Base-by-base conservation (phyloP, 2,888 invertebrate genomes). In the Epiblema foenella region DNA sequence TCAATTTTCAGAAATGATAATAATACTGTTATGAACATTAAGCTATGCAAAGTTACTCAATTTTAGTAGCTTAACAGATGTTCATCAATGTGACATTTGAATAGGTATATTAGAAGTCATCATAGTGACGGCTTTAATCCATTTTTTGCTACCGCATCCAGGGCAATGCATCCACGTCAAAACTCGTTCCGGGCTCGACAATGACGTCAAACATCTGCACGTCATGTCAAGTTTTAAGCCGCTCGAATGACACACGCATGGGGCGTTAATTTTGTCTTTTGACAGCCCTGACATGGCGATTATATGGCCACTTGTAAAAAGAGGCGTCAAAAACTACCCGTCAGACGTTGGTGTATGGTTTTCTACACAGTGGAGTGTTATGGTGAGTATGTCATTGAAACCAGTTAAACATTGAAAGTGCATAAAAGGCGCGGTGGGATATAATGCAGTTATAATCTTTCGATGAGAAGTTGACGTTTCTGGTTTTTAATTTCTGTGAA, bases 121-220 rank as follows among this genome's bases (percentile, higher is more conserved):
- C 42, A 42, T n/a, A 42, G 0, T 42, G 42, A 12, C 15, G 12
- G 42, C 42, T 15, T 42, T 42, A 4, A 33, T 33, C 33, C 8
- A 8, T 42, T 42, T 42, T 42, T 46, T 46, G n/a, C 46, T 46
- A n/a, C 46, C 46, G n/a, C 8, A n/a, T 46, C 46, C 46, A 46
- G 46, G n/a, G 8, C 46, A n/a, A 15, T 52, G 46, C 3, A 52
- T 20, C 12, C 20, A 52, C 52, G 20, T 52, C 20, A 20, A 20
- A 12, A 20, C 20, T 52, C 20, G 18, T 20, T 24, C 7, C 10
- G 12, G 42, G 15, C 63, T 52, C 37, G 52, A 52, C 52, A 64
- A 64, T 39, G 63, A 52, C 39, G 39, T 37, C 20, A 64, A 52
- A 64, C 63, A 64, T 64, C 63, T 64, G 63, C 63, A 18, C 63